A percentile compares a stretch with the other conserved stretches of the same genome.
phyloP scores from a whole-genome alignment of 2,797 vertebrate genomes.

The Sparidentex hasta region DNA sequence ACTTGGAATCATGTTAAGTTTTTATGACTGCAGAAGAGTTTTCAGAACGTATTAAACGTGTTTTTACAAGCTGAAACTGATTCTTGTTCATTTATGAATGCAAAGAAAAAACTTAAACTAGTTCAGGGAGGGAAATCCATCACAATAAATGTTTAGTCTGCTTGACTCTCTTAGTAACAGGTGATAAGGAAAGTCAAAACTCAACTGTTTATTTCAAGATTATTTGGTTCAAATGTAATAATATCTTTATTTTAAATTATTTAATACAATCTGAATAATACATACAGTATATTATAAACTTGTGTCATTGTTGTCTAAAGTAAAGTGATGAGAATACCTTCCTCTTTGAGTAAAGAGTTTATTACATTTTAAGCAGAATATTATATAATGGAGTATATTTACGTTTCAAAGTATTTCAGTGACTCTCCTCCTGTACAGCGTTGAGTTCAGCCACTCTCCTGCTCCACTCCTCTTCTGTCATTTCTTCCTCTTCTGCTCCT shows the following conservation, averaged over 20 bases:
- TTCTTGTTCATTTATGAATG: no score
- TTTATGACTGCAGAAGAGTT: neutral
- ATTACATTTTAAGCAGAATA: neutral
- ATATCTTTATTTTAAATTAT: no score
- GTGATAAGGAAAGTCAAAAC: neutral
- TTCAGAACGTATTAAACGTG: neutral
- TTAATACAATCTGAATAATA: neutral
- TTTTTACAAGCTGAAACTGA: neutral
- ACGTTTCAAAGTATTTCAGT: neutral
- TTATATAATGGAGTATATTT: neutral
- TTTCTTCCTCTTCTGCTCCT: constrained; percentile 76
- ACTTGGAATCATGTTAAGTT: neutral
- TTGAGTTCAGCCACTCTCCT: constrained; percentile 89
- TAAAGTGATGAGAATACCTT: neutral
- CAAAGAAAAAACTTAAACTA: no score
- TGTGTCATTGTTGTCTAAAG: neutral
- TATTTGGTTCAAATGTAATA: no score
- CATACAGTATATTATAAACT: neutral
- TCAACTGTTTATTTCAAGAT: neutral
- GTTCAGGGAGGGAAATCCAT: neutral
- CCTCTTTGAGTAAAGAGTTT: neutral
- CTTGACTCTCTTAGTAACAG: no score
- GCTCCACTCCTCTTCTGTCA: constrained; percentile 92
- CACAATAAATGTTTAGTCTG: neutral
- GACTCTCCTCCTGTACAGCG: constrained; percentile 86